These are phyloP conservation scores for Xenopus tropicalis DNA, from an alignment of 2,113 vertebrate species.

Conservation along the genomic window UCB_Xtro_10.0 CM004443.2:98395501-98396000, in stretches of 20 bases:
- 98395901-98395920: too few relatives aligned
- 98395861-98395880: too few relatives aligned
- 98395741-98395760: constrained; percentile 66
- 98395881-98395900: too few relatives aligned
- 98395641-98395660: constrained; percentile 77
- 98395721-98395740: constrained; percentile 69
- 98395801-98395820: too few relatives aligned
- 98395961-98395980: too few relatives aligned
- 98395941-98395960: too few relatives aligned
- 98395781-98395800: neutral
- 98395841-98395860: too few relatives aligned
- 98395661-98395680: constrained; percentile 64
- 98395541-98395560: constrained; percentile 70
- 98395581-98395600: constrained; percentile 73
- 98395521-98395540: constrained; percentile 73
- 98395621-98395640: constrained; percentile 69
- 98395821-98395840: too few relatives aligned
- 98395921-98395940: too few relatives aligned
- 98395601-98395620: constrained; percentile 56
- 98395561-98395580: constrained; percentile 74
- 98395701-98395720: constrained; percentile 74
- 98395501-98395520: neutral
- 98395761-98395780: constrained; percentile 67
- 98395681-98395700: constrained; percentile 41
- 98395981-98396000: too few relatives aligned